These are phyloP conservation scores for Metellina segmentata DNA, from an alignment of 2,888 invertebrate species.

Conservation along the genomic window DNA sequence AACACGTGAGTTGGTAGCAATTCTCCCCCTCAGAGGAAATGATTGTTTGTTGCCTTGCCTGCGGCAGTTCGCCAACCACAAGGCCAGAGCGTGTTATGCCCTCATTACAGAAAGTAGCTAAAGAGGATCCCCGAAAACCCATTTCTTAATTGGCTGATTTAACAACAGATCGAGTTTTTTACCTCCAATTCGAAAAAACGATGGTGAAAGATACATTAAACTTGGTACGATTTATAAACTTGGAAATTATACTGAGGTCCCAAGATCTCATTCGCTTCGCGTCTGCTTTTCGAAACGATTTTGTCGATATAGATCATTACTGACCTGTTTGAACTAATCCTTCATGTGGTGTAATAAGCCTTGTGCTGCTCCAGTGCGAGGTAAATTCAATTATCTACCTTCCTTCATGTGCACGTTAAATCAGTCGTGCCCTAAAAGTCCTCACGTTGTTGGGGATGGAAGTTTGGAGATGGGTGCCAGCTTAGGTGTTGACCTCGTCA, in stretches of 20 bases:
- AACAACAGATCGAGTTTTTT: not conserved
- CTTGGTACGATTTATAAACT: not conserved
- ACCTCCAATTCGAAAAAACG: not conserved
- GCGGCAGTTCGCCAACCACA: constrained; percentile 18
- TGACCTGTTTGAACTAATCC: not conserved
- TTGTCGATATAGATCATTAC: not conserved
- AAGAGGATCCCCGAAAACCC: not conserved
- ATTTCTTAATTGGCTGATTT: not conserved
- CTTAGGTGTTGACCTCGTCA: too few species aligned
- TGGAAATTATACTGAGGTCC: not conserved
- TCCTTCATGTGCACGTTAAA: too few species aligned
- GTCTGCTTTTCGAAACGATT: not conserved
- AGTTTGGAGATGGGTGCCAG: too few species aligned
- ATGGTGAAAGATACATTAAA: too few species aligned
- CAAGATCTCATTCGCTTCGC: not conserved
- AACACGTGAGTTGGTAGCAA: constrained; percentile 24
- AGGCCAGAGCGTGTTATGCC: constrained; percentile 22
- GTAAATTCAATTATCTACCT: too few species aligned
- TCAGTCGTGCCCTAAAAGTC: too few species aligned
- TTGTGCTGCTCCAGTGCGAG: too few species aligned
- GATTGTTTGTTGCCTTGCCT: constrained; percentile 51
- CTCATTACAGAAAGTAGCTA: not conserved
- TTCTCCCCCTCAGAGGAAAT: constrained; percentile 2
- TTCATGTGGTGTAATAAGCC: too few species aligned
- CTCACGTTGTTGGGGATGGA: too few species aligned